Percentiles rank a stretch among this genome's conserved stretches.
Evolutionary conservation across 2,113 vertebrate genomes (phyloP).

Genomic region (Chionodraco myersi): DNA sequence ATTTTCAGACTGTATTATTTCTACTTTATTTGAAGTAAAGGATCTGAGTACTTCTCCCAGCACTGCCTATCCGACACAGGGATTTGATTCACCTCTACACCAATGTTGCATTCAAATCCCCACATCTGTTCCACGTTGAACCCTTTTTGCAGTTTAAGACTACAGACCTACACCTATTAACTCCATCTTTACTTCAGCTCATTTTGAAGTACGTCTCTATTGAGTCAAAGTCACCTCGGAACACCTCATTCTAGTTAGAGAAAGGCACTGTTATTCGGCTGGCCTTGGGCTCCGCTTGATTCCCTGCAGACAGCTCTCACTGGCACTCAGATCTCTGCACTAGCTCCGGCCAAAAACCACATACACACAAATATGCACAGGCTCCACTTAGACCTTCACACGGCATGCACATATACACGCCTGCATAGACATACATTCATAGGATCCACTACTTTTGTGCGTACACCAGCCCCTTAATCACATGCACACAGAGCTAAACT

Average conservation of each 20-base stretch:
- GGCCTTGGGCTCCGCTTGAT: constrained; percentile 43
- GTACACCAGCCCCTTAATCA: constrained; percentile 42
- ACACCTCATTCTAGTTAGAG: constrained; percentile 43
- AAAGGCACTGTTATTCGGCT: constrained; percentile 57
- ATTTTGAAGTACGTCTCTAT: constrained; percentile 19
- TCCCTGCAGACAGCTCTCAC: constrained; percentile 63
- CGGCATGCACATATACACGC: constrained; percentile 16
- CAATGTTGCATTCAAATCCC: background rate
- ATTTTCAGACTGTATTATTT: too few relatives aligned
- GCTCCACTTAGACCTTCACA: constrained; percentile 49
- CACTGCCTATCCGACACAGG: too few relatives aligned
- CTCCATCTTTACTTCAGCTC: constrained; percentile 2
- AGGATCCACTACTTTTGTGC: constrained; percentile 17
- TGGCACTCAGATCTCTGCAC: constrained; percentile 53
- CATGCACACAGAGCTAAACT: constrained; percentile 46
- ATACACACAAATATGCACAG: constrained; percentile 29
- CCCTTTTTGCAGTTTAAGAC: background rate
- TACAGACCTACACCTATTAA: background rate
- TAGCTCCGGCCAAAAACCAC: constrained; percentile 64
- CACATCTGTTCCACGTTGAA: background rate
- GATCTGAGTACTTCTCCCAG: too few relatives aligned
- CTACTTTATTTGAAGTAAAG: too few relatives aligned
- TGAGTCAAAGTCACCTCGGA: constrained; percentile 21
- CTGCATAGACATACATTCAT: background rate
- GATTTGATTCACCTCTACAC: background rate